Conservation (phyloP, 2,888 invertebrate genomes). For the Chironomus riparius region DNA sequence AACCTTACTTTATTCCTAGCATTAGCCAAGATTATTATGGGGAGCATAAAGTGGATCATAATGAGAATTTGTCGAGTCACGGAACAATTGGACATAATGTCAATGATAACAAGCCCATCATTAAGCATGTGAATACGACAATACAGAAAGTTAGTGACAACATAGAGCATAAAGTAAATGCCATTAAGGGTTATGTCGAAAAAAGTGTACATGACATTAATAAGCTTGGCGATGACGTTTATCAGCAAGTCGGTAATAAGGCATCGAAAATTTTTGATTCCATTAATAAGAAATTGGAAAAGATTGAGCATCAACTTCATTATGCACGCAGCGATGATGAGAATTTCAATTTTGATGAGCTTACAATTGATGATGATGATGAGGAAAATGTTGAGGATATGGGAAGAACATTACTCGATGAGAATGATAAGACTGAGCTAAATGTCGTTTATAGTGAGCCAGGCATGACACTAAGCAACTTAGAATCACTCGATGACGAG, state of each 20-base stretch:
- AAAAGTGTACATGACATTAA: neutral
- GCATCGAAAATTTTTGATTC: neutral
- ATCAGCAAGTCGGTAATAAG: neutral
- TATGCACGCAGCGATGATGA: neutral
- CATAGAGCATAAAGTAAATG: neutral
- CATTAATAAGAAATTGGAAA: constrained; percentile 8
- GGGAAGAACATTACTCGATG: neutral
- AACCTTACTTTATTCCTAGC: neutral
- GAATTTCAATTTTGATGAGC: neutral
- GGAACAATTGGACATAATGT: neutral
- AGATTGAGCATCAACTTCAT: neutral
- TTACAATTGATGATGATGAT: neutral
- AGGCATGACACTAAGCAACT: no score
- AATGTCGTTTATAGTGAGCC: neutral
- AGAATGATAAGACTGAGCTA: neutral
- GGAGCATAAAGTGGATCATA: neutral
- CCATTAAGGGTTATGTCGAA: neutral
- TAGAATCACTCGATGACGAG: neutral
- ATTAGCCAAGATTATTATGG: neutral
- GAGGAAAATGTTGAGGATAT: neutral
- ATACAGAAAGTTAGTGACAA: neutral
- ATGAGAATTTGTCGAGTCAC: neutral
- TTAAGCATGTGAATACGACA: neutral
- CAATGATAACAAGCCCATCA: no score
- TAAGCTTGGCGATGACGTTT: neutral